These are phyloP conservation scores for Ariolimax columbianus DNA, from an alignment of 2,888 invertebrate species.

Conservation along the genomic window DNA sequence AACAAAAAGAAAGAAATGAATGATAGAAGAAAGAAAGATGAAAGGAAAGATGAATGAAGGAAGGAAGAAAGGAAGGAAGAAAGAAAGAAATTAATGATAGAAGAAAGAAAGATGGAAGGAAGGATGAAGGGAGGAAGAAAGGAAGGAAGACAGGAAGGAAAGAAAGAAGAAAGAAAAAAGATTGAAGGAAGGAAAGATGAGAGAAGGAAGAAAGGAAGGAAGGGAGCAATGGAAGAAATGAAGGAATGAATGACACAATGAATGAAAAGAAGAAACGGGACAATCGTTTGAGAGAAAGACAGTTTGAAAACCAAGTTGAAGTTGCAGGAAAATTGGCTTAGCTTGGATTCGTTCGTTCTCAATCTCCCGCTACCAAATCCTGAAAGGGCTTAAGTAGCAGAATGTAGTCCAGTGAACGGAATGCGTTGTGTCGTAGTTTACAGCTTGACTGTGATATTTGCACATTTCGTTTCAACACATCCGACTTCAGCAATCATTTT, in stretches of 20 bases:
- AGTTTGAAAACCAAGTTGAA: slow-evolving; percentile 1
- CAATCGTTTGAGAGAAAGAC: slow-evolving; percentile 10
- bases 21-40: neutral
- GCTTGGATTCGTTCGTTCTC: no score
- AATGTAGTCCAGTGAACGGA: no score
- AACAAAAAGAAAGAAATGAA: neutral
- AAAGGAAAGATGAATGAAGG: neutral
- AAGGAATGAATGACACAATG: slow-evolving; percentile 10
- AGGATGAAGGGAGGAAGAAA: neutral
- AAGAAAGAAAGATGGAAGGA: neutral
- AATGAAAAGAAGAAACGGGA: slow-evolving; percentile 2
- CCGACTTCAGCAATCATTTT: no score
- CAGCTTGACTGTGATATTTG: no score
- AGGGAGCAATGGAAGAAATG: slow-evolving; percentile 4
- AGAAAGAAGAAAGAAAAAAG: neutral
- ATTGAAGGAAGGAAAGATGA: slow-evolving; percentile 11
- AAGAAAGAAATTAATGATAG: neutral
- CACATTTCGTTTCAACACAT: no score
- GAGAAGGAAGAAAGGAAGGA: slow-evolving; percentile 2
- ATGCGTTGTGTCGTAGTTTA: no score
- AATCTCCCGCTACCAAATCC: no score
- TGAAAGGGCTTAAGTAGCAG: no score
- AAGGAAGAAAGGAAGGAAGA: neutral
- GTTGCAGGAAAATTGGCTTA: no score
- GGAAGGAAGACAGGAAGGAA: neutral